Conservation (phyloP, 2,888 invertebrate genomes). For the Eueremaeus valkanovi region DNA sequence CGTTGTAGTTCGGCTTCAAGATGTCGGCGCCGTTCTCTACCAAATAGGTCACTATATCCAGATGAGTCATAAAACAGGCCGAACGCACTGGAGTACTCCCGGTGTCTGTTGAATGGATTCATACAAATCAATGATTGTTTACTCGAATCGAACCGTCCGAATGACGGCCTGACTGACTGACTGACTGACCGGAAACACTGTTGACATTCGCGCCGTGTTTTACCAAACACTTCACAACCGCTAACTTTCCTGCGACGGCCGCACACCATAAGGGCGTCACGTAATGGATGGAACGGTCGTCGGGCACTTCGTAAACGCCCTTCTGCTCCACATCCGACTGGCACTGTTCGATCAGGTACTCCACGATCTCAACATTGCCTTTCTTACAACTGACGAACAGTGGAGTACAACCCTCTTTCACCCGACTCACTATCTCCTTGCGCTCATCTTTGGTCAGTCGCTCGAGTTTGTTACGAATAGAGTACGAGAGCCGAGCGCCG, state of each 20-base stretch:
- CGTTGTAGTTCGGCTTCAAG: slow-evolving; percentile 77
- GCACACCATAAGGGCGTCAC: slow-evolving; percentile 91
- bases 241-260: slow-evolving; percentile 75
- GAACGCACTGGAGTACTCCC: slow-evolving; percentile 79
- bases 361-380: slow-evolving; percentile 76
- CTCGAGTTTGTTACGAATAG: slow-evolving; percentile 59
- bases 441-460: slow-evolving; percentile 61
- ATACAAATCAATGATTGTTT: too few relatives aligned
- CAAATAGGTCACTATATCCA: slow-evolving; percentile 63
- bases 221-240: slow-evolving; percentile 71
- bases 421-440: slow-evolving; percentile 59
- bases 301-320: slow-evolving; percentile 76
- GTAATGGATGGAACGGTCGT: slow-evolving; percentile 72
- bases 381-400: slow-evolving; percentile 72
- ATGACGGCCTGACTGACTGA: background rate
- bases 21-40: slow-evolving; percentile 52
- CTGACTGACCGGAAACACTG: slow-evolving; percentile 61
- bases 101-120: slow-evolving; percentile 61
- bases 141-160: too few relatives aligned
- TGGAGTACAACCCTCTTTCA: slow-evolving; percentile 73
- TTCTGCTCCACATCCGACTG: slow-evolving; percentile 75
- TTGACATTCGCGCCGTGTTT: slow-evolving; percentile 78
- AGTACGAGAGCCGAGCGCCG: slow-evolving; percentile 62
- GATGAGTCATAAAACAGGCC: slow-evolving; percentile 87
- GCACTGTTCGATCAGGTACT: slow-evolving; percentile 77